Evolutionary conservation across 1,140 invertebrate species (phyloP).

Genomic region (Euwallacea fornicatus): DNA sequence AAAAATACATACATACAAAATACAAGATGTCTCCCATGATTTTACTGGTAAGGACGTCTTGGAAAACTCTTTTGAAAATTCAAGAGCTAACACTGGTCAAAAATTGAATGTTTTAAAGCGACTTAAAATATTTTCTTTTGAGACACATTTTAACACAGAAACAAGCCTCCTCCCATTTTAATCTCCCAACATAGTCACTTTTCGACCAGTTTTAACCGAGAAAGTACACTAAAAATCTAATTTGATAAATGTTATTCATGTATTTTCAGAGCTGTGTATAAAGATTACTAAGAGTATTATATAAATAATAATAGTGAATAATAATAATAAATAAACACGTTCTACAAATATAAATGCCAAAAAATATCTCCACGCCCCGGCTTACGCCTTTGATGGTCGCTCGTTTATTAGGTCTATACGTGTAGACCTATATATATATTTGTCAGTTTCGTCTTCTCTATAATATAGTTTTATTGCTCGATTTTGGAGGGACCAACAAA

Average conservation of each 20-base stretch:
- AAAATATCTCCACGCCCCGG: slow-evolving; percentile 17
- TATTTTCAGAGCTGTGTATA: slow-evolving; percentile 54
- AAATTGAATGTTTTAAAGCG: slow-evolving; percentile 4
- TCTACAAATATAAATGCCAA: slow-evolving; percentile 36
- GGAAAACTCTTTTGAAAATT: neutral
- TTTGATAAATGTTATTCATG: slow-evolving; percentile 51
- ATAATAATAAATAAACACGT: slow-evolving; percentile 30
- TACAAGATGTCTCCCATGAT: neutral
- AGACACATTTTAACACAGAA: no score
- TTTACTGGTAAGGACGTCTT: no score
- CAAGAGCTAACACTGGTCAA: slow-evolving; percentile 14
- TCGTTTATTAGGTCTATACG: no score
- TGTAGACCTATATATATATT: no score
- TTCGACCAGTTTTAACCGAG: slow-evolving; percentile 36
- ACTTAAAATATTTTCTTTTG: no score
- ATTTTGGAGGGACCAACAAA: no score
- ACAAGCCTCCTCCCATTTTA: no score
- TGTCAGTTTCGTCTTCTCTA: no score
- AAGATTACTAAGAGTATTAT: slow-evolving; percentile 51
- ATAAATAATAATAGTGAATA: slow-evolving; percentile 34
- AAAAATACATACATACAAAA: slow-evolving; percentile 50
- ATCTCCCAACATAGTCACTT: slow-evolving; percentile 8
- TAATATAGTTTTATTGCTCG: no score
- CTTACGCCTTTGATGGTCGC: neutral
- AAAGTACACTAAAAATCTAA: slow-evolving; percentile 46